Base-by-base conservation (phyloP, 92 coral and sea anemone species). In the Parazoanthus darwini region DNA sequence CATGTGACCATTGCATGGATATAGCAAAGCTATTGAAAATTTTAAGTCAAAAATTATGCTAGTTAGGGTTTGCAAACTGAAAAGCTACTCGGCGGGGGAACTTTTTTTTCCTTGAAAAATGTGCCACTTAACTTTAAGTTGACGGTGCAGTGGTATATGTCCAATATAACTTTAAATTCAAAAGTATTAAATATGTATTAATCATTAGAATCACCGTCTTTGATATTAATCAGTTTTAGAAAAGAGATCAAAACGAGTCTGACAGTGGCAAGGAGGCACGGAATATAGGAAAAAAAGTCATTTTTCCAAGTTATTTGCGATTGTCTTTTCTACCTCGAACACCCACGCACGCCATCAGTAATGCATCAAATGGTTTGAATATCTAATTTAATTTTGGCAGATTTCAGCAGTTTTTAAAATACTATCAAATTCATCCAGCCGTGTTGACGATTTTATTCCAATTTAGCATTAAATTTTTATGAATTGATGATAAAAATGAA, bases 151-250 rank as follows among this genome's bases (percentile, higher is more conserved):
- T 36, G 8, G 46, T 10, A 38, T 42, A 16, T 76, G 11, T 76
- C 43, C 25, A 76, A 20, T 39, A 44, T 76, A 76, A 76, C 33
- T 11, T 74, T 39, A 76, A 76, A 20, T 76, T 18, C 54, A 39
- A 76, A 8, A 76, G 54, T 76, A 37, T 39, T 76, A 76, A 76
- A 76, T 37, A 76, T 76, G 51, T 10, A 39, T 76, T 38, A 76
- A 6, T 18, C 80, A 38, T 76, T 36, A 42, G 38, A 76, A 76
- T 38, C 33, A 23, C 54, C 26, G 20, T n/a, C 16, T 14, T 36
- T 5, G 46, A 6, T 76, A 37, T 76, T 76, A 16, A 22, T 14
- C 20, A 39, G 2, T 18, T 9, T 18, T 37, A 10, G 29, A 38
- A 75, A 38, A 8, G 16, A 72, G 77, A 9, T 14, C 4, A 39